These are phyloP conservation scores for Pollenia amentaria DNA, from an alignment of 2,888 invertebrate genomes.

Conservation along the genomic window DNA sequence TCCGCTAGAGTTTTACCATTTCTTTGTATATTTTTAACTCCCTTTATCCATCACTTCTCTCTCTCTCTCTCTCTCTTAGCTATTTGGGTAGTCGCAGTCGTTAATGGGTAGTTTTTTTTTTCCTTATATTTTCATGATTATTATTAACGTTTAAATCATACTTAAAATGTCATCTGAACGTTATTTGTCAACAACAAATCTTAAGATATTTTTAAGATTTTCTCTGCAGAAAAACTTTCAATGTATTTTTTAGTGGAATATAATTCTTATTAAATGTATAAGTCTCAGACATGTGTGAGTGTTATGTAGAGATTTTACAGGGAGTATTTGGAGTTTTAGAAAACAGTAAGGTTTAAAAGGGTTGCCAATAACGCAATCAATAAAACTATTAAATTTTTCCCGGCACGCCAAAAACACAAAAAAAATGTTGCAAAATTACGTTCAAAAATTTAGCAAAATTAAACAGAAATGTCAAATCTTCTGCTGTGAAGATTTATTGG, in stretches of 20 bases:
- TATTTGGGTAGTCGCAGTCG: not conserved
- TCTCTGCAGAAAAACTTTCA: not conserved
- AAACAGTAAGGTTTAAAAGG: slow-evolving; percentile 4
- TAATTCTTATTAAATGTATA: slow-evolving; percentile 25
- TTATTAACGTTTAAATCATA: slow-evolving; percentile 68
- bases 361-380: not conserved
- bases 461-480: too few relatives aligned
- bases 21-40: not conserved
- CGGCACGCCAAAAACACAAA: not conserved
- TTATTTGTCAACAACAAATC: slow-evolving; percentile 68
- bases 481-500: too few relatives aligned
- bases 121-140: slow-evolving; percentile 20
- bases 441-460: not conserved
- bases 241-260: slow-evolving; percentile 6
- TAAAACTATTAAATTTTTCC: too few relatives aligned
- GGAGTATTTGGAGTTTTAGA: not conserved
- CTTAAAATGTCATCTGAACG: slow-evolving; percentile 61
- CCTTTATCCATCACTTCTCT: too few relatives aligned
- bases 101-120: not conserved
- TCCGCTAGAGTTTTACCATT: slow-evolving; percentile 54
- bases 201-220: slow-evolving; percentile 8
- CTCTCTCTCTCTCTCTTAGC: not conserved
- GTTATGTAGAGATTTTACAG: too few relatives aligned
- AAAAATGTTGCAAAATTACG: not conserved
- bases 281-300: not conserved